Base-by-base conservation (phyloP, 2,888 invertebrate species). In the Drosophila quasianomalipes region DNA sequence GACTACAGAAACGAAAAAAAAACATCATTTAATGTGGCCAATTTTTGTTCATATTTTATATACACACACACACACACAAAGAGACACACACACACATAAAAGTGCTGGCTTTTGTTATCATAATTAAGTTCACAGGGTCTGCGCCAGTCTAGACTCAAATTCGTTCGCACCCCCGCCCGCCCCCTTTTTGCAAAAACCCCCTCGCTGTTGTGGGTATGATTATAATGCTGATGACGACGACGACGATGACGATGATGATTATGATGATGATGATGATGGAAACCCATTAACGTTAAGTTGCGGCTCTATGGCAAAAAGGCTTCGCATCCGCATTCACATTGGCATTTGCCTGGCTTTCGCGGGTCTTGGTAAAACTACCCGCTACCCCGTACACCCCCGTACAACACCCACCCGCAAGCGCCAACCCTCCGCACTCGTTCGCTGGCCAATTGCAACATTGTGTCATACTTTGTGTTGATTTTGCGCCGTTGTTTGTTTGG, bases 381-480 rank as follows among this genome's bases (percentile, higher is more conserved):
- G 28, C 10, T 19, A 5, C 53, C 19, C 16, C 16, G 16, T 22
- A 22, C 22, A 22, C 22, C 22, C 22, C 22, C 22, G 22, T 19
- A 2, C 6, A 22, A 44, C 9, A 6, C 28, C 35, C 9, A n/a
- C 26, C 28, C 51, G 7, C 7, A n/a, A n/a, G 3, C 0, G 3
- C 30, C 10, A 7, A 14, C 35, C n/a, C 7, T 39, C 35, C 6
- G 14, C 52, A 22, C 55, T 12, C 7, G 0, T 28, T 22, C 26
- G 19, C 19, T 10, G 6, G 51, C 60, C 59, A 70, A 73, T 54
- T 83, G 85, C 83, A 83, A 85, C 85, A 87, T 85, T 85, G 87
- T 85, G 85, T 85, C 87, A 87, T 81, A 83, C 80, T 84, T 85
- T 85, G 58, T 85, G 85, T 85, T 83, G 85, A 78, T 83, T 87